phyloP scores from a whole-genome alignment of 2,797 vertebrate genomes.

The Amblyraja radiata region DNA sequence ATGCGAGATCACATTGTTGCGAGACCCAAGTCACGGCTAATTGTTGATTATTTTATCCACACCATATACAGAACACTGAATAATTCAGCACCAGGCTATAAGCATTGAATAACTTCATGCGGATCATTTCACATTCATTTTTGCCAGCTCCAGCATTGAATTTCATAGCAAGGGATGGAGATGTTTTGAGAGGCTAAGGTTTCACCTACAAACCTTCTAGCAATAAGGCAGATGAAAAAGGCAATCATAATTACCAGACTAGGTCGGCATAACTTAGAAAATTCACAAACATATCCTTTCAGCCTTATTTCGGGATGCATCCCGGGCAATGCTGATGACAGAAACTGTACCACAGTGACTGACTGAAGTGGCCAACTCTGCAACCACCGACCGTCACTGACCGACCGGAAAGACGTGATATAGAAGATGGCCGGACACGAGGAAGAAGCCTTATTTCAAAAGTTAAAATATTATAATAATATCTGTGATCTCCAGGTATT shows the following conservation, averaged over 20 bases:
- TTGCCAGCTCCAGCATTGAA: not conserved
- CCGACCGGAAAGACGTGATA: no score
- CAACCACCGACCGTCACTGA: no score
- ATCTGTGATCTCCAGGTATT: not conserved
- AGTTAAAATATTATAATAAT: not conserved
- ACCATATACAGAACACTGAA: not conserved
- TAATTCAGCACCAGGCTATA: not conserved
- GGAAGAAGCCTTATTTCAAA: not conserved
- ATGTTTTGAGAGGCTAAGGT: not conserved
- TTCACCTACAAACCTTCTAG: no score
- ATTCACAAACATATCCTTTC: not conserved
- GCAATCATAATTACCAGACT: not conserved
- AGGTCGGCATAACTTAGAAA: not conserved
- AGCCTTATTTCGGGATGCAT: not conserved
- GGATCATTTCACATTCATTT: not conserved
- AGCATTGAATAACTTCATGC: not conserved
- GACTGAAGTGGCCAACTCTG: no score
- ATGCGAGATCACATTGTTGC: not conserved
- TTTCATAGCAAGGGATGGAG: not conserved
- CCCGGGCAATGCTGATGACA: no score
- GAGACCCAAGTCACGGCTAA: not conserved
- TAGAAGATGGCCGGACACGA: no score
- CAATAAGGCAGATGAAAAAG: not conserved
- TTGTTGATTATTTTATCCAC: not conserved
- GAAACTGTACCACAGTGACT: no score